Evolutionary conservation across 2,797 vertebrate species (phyloP).

Genomic region (Zenarchopterus dispar): DNA sequence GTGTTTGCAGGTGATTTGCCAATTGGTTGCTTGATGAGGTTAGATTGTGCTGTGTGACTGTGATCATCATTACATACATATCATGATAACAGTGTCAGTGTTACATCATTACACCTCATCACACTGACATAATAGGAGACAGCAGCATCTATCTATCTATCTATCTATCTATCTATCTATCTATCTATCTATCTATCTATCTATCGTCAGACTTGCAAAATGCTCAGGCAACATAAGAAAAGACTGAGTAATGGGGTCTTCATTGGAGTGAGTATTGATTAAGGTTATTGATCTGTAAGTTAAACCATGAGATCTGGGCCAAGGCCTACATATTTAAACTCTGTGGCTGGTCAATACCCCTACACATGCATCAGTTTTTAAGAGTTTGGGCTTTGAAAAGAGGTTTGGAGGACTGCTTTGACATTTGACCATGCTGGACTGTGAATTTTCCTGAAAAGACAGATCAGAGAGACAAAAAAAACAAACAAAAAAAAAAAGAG

Average conservation of each 20-base stretch:
- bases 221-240: conserved; percentile 50
- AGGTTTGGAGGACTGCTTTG: conserved; percentile 26
- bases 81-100: conserved; percentile 64
- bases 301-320: conserved; percentile 63
- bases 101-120: conserved; percentile 43
- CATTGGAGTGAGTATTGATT: conserved; percentile 73
- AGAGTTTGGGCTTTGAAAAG: conserved; percentile 25
- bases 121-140: neutral
- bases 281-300: conserved; percentile 69
- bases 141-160: no score
- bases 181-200: conserved; percentile 15
- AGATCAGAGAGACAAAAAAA: no score
- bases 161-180: conserved; percentile 8
- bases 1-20: conserved; percentile 69
- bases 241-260: conserved; percentile 49
- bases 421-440: conserved; percentile 22
- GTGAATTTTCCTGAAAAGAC: no score
- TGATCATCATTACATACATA: conserved; percentile 51
- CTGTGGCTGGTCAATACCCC: conserved; percentile 14
- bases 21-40: conserved; percentile 67
- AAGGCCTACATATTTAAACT: conserved; percentile 47
- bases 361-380: conserved; percentile 38
- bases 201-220: conserved; percentile 16
- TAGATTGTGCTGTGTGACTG: conserved; percentile 44
- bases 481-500: no score